Conservation (phyloP, 2,113 vertebrate genomes). For the Halcyon malimbica region DNA sequence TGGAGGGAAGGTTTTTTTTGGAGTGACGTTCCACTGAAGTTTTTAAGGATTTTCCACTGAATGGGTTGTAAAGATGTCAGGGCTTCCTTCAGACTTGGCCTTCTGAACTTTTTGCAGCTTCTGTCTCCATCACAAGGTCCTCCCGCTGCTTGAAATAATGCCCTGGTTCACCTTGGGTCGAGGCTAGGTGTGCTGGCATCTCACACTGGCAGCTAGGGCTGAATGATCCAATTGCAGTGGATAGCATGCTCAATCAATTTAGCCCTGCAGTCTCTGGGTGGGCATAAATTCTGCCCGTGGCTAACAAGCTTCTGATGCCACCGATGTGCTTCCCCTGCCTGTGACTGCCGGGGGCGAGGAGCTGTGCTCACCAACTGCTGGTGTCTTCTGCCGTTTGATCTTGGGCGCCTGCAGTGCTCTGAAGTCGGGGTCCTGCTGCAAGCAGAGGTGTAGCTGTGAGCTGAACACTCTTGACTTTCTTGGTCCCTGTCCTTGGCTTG, state of each 20-base stretch:
- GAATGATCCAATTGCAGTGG: rapidly evolving
- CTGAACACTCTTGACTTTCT: background rate
- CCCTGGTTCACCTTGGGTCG: background rate
- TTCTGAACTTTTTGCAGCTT: background rate
- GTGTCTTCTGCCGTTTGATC: rapidly evolving
- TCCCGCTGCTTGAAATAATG: background rate
- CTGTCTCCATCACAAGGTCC: rapidly evolving
- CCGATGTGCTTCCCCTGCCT: background rate
- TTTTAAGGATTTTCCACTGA: background rate
- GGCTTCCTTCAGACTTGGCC: background rate
- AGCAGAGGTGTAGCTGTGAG: background rate
- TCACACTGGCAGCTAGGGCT: background rate
- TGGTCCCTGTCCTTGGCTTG: background rate
- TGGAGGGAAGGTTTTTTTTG: background rate
- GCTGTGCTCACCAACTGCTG: rapidly evolving
- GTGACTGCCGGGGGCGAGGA: rapidly evolving
- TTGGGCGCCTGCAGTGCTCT: rapidly evolving
- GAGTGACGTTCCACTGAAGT: background rate
- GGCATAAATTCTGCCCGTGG: background rate
- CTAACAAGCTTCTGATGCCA: background rate
- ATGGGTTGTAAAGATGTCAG: background rate
- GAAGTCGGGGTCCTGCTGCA: rapidly evolving
- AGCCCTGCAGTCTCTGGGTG: rapidly evolving
- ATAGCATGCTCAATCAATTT: background rate
- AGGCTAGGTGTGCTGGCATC: background rate